Evolutionary conservation across 2,113 vertebrate species (phyloP), one percentile per base, ranked within the genome.

Genomic region (Cinclus mexicanus): DNA sequence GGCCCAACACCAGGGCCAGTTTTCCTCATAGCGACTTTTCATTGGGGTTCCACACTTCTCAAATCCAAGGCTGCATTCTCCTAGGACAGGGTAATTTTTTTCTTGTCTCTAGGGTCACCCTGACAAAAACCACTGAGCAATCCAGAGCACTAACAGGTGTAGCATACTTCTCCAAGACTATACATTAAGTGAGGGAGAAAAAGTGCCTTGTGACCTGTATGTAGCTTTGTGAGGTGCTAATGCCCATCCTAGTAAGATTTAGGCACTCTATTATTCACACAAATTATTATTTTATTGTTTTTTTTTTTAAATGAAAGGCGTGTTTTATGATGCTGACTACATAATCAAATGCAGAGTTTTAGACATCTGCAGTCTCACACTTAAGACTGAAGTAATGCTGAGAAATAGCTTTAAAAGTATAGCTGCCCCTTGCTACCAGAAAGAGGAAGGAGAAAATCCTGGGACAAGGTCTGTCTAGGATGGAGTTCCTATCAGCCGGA

Each of bases 41-140:
- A 61, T 67, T 3, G 2, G 29, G 64, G 21, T 11, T 44, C 52
- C 56, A 44, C 0, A 0, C 22, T 75, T 25, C 25, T 55, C 0
- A 1, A 70, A n/a, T 46, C n/a, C 31, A 44, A 65, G 76, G 9
- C 59, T 49, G 19, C 39, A 10, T 78, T 74, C 23, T 70, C 31
- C 20, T 59, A n/a, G 71, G 9, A 31, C 16, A 56, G 28, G 12
- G 9, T 31, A n/a, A 89, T 26, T 29, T 76, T 42, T 37, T 68
- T 55, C 25, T 49, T 61, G 15, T 74, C 17, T 70, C 25, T 14
- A 50, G 23, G 28, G 13, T 84, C 65, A 63, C n/a, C 72, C 20
- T 61, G 64, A 65, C 64, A 53, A 78, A 75, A 86, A 53, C 0
- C 0, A 0, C 29, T 23, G 56, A 81, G 28, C 39, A 57, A 46